phyloP scores from a whole-genome alignment of 2,113 vertebrate species.

The Dasypus novemcinctus region DNA sequence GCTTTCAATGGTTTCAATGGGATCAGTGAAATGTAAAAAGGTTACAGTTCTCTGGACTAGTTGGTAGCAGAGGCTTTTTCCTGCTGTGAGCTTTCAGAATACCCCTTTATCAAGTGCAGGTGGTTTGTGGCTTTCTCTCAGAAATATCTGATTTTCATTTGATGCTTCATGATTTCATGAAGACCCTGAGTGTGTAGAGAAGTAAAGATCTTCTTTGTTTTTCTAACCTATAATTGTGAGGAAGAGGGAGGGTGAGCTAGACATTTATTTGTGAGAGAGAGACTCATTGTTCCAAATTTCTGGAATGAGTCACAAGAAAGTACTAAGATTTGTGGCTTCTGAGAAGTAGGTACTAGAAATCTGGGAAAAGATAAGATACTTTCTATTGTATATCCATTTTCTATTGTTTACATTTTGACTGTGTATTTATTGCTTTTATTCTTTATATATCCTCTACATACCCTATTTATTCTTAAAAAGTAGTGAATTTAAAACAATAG shows the following conservation, averaged over 20 bases:
- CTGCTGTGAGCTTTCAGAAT: neutral
- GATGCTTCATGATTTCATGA: neutral
- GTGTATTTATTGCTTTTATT: neutral
- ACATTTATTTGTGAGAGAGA: neutral
- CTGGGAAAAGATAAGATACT: neutral
- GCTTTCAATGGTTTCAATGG: neutral
- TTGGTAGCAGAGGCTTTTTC: neutral
- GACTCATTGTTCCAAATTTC: neutral
- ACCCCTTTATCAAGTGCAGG: neutral
- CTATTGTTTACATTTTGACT: neutral
- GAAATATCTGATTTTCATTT: neutral
- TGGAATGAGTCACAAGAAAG: neutral
- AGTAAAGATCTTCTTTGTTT: neutral
- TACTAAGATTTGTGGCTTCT: neutral
- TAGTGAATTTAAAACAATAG: neutral
- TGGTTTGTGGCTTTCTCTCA: neutral
- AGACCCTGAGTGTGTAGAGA: neutral
- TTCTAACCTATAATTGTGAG: neutral
- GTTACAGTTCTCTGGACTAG: neutral
- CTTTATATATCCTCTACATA: neutral
- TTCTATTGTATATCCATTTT: neutral
- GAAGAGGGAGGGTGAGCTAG: neutral
- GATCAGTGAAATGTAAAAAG: neutral
- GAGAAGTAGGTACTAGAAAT: neutral
- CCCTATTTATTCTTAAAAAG: slow-evolving; percentile 3